phyloP scores from a whole-genome alignment of 2,113 vertebrate genomes.

The Neotoma lepida region DNA sequence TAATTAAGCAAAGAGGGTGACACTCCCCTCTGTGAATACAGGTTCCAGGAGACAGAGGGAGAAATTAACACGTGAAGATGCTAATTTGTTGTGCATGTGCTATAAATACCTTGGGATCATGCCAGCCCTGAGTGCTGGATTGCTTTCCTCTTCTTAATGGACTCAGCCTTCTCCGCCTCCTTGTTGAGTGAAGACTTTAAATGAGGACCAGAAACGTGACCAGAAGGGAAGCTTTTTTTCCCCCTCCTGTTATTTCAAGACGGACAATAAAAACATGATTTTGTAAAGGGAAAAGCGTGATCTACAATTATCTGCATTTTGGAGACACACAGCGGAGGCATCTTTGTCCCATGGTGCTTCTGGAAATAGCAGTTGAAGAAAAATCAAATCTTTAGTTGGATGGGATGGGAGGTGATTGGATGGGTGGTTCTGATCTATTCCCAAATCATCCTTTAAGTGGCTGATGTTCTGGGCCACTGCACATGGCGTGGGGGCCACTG shows the following conservation, averaged over 20 bases:
- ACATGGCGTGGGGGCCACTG: rapidly evolving
- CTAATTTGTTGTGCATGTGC: background rate
- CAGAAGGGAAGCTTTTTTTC: constrained; percentile 13
- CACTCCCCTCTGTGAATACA: constrained; percentile 17
- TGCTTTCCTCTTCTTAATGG: background rate
- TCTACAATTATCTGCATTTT: constrained; percentile 40
- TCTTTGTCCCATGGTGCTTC: constrained; percentile 45
- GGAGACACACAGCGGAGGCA: background rate
- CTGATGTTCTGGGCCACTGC: constrained; percentile 49
- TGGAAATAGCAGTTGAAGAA: constrained; percentile 51
- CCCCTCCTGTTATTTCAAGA: constrained; percentile 46
- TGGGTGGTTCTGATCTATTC: constrained; percentile 50
- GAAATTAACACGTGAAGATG: constrained; percentile 25
- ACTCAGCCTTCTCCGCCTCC: constrained; percentile 23
- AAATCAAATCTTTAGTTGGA: constrained; percentile 54
- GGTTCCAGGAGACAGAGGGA: constrained; percentile 45
- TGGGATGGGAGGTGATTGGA: background rate
- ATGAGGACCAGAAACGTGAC: constrained; percentile 38
- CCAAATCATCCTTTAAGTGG: constrained; percentile 23
- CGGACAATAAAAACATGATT: constrained; percentile 62
- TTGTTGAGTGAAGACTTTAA: constrained; percentile 45
- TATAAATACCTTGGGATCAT: constrained; percentile 24
- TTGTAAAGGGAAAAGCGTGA: constrained; percentile 35
- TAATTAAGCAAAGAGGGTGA: constrained; percentile 50
- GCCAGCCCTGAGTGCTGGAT: background rate